Percentiles rank a stretch among this genome's conserved stretches.
Evolutionary conservation across 2,113 vertebrate species (phyloP).

Genomic region (Pterocles gutturalis): DNA sequence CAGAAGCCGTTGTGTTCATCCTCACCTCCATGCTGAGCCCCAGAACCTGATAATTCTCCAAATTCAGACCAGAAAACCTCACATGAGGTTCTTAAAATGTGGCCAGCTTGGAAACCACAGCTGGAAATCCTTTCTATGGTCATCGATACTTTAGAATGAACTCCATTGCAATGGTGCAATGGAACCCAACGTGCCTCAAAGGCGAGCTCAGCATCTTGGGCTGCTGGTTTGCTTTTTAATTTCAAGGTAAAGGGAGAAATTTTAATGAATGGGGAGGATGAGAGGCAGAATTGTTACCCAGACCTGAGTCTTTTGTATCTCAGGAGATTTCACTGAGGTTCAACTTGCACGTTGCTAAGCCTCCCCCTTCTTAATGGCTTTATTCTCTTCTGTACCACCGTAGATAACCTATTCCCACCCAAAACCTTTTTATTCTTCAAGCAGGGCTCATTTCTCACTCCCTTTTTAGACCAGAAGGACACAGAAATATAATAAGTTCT

Average conservation of each 20-base stretch:
- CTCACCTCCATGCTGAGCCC: neutral
- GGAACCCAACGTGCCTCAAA: neutral
- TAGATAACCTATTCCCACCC: neutral
- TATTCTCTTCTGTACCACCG: neutral
- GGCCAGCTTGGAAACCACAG: neutral
- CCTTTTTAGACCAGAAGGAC: neutral
- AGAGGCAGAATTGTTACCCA: neutral
- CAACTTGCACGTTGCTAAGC: neutral
- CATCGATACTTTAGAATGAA: neutral
- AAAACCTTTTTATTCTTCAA: neutral
- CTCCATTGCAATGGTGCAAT: no score
- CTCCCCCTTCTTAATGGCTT: neutral
- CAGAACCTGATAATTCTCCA: neutral
- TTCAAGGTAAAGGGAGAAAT: neutral
- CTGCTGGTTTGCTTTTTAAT: neutral
- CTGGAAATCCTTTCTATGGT: neutral
- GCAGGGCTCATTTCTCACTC: neutral
- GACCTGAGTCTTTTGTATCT: neutral
- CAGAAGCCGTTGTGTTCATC: neutral
- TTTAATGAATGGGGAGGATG: neutral
- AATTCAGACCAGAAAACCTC: neutral
- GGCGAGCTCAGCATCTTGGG: neutral
- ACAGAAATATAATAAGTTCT: neutral
- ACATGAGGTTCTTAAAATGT: fast-evolving
- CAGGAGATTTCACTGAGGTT: neutral